Evolutionary conservation across 2,113 vertebrate genomes (phyloP).

Genomic region (Anarhynchus alexandrinus): DNA sequence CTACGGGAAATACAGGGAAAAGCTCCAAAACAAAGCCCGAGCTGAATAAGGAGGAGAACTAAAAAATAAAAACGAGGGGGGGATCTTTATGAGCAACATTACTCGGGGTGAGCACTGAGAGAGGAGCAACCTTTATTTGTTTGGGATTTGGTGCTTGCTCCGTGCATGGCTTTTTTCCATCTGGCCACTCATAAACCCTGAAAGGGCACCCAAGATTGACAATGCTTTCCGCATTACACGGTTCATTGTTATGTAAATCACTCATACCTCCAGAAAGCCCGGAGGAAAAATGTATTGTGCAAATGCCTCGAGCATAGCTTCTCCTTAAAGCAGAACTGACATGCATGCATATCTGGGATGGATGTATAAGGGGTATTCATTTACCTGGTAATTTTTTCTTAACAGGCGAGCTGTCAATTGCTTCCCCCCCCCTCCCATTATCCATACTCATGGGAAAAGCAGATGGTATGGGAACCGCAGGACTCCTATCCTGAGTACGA

Average conservation of each 20-base stretch:
- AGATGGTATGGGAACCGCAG: neutral
- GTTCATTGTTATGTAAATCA: neutral
- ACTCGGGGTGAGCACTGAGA: neutral
- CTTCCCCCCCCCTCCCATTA: no score
- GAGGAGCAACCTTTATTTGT: conserved; percentile 32
- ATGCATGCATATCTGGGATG: accelerated
- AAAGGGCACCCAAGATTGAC: conserved; percentile 24
- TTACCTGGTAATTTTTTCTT: neutral
- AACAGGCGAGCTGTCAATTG: neutral
- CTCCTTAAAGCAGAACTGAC: neutral
- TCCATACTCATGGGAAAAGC: neutral
- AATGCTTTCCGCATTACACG: neutral
- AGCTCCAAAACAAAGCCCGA: neutral
- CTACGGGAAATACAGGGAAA: neutral
- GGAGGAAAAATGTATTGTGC: neutral
- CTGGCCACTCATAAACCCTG: conserved; percentile 13
- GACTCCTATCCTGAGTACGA: neutral
- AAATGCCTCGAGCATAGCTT: neutral
- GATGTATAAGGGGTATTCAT: neutral
- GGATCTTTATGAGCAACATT: neutral
- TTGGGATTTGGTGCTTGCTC: neutral
- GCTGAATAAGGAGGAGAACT: neutral
- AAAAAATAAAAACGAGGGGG: no score
- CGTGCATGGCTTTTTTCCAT: conserved; percentile 1
- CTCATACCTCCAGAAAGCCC: neutral